Percentiles rank a stretch among this genome's conserved stretches.
These are phyloP conservation scores for Harpalus rufipes DNA, from an alignment of 2,888 invertebrate genomes.

Conservation along the genomic window DNA sequence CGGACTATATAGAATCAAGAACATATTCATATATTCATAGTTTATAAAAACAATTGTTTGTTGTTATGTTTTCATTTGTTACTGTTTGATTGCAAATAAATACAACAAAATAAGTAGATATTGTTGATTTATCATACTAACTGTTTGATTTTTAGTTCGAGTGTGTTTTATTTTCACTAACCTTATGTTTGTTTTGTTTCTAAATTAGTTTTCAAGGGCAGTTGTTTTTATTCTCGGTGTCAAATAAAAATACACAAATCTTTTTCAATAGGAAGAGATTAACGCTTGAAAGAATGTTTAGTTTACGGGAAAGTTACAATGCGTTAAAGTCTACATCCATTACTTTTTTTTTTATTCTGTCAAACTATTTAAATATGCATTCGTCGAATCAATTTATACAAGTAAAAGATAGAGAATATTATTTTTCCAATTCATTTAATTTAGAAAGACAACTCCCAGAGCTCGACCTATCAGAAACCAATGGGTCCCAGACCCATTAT, in stretches of 20 bases:
- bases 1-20: slow-evolving; percentile 29
- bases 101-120: slow-evolving; percentile 36
- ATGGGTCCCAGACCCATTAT: too few species aligned
- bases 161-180: slow-evolving; percentile 34
- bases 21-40: slow-evolving; percentile 21
- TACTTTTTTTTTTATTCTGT: background rate
- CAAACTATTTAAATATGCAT: background rate
- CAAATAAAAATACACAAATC: slow-evolving; percentile 25
- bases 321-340: background rate
- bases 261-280: slow-evolving; percentile 19
- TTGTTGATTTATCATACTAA: slow-evolving; percentile 39
- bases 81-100: slow-evolving; percentile 40
- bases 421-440: too few species aligned
- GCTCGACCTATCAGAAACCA: too few species aligned
- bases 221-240: slow-evolving; percentile 37
- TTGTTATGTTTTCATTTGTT: slow-evolving; percentile 22
- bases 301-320: background rate
- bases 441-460: too few species aligned
- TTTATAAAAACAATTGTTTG: background rate
- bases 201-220: slow-evolving; percentile 53
- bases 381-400: background rate
- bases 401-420: too few species aligned
- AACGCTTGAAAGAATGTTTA: slow-evolving; percentile 9
- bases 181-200: slow-evolving; percentile 45
- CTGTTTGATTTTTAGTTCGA: slow-evolving; percentile 31